Evolutionary conservation across 2,113 vertebrate species (phyloP).

Genomic region (Varanus komodoensis): DNA sequence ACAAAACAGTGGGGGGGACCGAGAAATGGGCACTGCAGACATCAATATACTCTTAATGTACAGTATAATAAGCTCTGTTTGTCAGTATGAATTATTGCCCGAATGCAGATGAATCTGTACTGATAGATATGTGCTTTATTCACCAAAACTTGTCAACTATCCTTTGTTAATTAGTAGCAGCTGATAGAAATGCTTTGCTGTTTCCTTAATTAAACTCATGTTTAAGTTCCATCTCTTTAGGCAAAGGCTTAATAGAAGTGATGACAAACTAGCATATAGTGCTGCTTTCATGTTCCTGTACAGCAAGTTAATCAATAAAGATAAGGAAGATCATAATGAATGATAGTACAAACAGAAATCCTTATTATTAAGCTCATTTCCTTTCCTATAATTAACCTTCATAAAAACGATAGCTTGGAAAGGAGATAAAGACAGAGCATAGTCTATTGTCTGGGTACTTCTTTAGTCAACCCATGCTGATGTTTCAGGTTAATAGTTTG

Average conservation of each 20-base stretch:
- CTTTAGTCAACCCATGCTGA: neutral
- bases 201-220: conserved; percentile 37
- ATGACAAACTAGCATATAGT: conserved; percentile 23
- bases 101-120: neutral
- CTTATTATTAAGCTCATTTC: conserved; percentile 33
- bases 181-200: conserved; percentile 18
- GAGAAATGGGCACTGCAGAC: neutral
- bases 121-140: conserved; percentile 10
- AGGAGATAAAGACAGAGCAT: neutral
- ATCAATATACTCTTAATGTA: neutral
- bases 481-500: neutral
- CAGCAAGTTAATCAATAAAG: conserved; percentile 34
- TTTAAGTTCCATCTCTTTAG: conserved; percentile 26
- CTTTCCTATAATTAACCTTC: conserved; percentile 11
- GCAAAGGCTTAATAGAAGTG: conserved; percentile 24
- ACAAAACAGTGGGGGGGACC: too few relatives aligned
- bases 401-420: conserved; percentile 27
- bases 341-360: conserved; percentile 26
- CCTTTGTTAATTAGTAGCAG: conserved; percentile 24
- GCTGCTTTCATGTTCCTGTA: conserved; percentile 3
- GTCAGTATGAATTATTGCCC: neutral
- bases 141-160: neutral
- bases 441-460: neutral
- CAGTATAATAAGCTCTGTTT: neutral
- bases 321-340: conserved; percentile 28